Evolutionary conservation across 2,888 invertebrate genomes (phyloP).

Genomic region (Cantharis lateralis): DNA sequence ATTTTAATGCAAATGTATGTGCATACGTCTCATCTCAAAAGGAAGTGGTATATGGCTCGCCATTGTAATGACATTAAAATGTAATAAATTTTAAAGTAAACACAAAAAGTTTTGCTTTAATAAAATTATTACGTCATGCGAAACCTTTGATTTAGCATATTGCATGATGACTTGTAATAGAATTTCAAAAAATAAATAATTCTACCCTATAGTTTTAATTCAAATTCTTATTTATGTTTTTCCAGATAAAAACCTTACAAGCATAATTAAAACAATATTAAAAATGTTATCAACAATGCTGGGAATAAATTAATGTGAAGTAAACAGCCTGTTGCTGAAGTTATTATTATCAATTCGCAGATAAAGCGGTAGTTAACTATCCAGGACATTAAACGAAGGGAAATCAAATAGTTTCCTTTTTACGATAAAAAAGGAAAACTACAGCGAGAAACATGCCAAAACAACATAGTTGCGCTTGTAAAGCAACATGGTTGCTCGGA

Average conservation of each 20-base stretch:
- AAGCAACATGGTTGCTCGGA: background rate
- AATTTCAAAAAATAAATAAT: background rate
- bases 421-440: background rate
- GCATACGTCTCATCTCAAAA: constrained; percentile 16
- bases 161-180: background rate
- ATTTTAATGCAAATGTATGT: constrained; percentile 30
- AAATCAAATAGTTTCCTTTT: background rate
- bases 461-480: background rate
- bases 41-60: constrained; percentile 2
- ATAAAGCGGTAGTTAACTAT: background rate
- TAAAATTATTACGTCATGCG: background rate
- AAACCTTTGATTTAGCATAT: background rate
- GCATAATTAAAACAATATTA: background rate
- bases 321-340: background rate
- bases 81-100: background rate
- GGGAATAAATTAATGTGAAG: background rate
- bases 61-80: background rate
- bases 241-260: background rate
- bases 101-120: background rate
- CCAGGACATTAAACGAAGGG: background rate
- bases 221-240: background rate
- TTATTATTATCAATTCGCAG: background rate
- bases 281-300: background rate
- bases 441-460: background rate
- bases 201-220: background rate